Evolutionary conservation across 2,113 vertebrate species (phyloP).

Genomic region (Pteronura brasiliensis): DNA sequence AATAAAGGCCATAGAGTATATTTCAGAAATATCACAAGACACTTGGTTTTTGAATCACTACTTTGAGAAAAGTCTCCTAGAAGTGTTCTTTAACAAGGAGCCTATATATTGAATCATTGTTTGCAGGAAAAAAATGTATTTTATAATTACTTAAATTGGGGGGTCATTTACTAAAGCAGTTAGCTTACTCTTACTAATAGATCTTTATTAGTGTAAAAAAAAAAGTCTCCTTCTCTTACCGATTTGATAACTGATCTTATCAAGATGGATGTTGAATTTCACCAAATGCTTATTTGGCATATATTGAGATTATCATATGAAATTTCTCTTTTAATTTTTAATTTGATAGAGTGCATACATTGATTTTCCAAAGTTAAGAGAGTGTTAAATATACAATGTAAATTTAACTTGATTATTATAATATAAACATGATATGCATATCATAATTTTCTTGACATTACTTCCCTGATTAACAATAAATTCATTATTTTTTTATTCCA

Average conservation of each 20-base stretch:
- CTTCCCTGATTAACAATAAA: not conserved
- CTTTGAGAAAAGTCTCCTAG: not conserved
- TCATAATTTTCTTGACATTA: not conserved
- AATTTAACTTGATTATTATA: not conserved
- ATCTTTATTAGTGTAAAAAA: not conserved
- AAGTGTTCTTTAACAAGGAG: not conserved
- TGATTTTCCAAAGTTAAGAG: not conserved
- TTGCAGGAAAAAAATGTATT: not conserved
- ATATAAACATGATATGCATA: too few species aligned
- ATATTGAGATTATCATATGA: not conserved
- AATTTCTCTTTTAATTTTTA: not conserved
- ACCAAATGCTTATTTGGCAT: not conserved
- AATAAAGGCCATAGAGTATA: not conserved
- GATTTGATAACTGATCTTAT: not conserved
- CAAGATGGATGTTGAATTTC: not conserved
- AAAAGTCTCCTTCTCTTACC: not conserved
- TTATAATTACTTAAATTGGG: not conserved
- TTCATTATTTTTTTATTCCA: not conserved
- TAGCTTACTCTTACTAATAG: not conserved
- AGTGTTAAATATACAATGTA: not conserved
- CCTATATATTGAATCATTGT: not conserved
- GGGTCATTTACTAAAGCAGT: not conserved
- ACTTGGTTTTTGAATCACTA: not conserved
- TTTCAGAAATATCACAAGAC: not conserved
- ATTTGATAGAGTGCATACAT: not conserved